Base-by-base conservation (phyloP, 2,797 vertebrate species). In the Karalla daura region DNA sequence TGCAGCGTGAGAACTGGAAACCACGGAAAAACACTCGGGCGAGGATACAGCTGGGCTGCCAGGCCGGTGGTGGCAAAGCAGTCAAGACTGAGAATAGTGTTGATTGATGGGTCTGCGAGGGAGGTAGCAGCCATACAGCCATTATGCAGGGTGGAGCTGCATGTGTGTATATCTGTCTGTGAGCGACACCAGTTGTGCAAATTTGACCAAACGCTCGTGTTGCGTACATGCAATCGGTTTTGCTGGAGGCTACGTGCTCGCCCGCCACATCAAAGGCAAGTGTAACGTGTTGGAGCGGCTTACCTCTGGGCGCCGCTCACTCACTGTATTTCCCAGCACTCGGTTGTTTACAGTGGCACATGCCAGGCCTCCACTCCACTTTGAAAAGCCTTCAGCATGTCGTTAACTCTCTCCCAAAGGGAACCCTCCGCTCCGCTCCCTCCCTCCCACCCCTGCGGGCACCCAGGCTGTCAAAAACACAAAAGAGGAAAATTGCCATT, bases 291-390 rank as follows among this genome's bases (percentile, higher is more conserved):
- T 66, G 81, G 76, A 83, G 73, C 54, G 37, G 72, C 70, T 78
- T 77, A 71, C 81, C 81, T 83, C 30, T 36, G 74, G 71, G 82
- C 76, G 35, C 58, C 17, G 30, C 73, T 86, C 80, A 32, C 69
- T 83, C 70, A 55, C 77, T 70, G 66, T 81, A 73, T 80, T 87
- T 86, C 81, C 73, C 83, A 60, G 75, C 74, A 80, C 76, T 76
- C 74, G 78, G 82, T 86, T 92, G 90, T 89, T 90, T 89, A 87
- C 85, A 77, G 75, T 73, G 80, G 81, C 88, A 80, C 82, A 84
- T 81, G 78, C 87, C 89, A 91, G 86, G 58, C 65, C 74, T 81
- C 51, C 50, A 76, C 74, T 78, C 81, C 65, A 53, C n/a, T 88
- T 76, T 88, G 66, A 88, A 88, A 88, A 86, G 77, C 80, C 81